Conservation (phyloP, 2,797 vertebrate genomes). For the Hemitrygon akajei region DNA sequence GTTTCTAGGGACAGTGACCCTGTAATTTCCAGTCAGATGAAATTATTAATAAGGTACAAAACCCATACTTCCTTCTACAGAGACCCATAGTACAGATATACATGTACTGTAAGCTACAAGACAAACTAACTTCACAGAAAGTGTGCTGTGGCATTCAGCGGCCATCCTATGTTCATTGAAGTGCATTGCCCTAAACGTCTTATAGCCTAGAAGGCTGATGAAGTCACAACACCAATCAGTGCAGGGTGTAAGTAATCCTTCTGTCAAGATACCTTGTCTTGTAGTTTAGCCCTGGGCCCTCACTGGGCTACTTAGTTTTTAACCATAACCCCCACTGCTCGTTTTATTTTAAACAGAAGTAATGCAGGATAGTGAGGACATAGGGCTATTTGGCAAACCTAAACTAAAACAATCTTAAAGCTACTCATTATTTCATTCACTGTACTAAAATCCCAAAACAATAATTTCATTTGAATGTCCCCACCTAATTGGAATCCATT, state of each 20-base stretch:
- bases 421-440: constrained; percentile 75
- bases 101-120: constrained; percentile 34
- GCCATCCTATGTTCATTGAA: constrained; percentile 35
- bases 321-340: constrained; percentile 3
- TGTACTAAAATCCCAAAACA: constrained; percentile 52
- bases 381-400: constrained; percentile 44
- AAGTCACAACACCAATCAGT: constrained; percentile 36
- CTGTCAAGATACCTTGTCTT: constrained; percentile 91
- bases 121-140: constrained; percentile 36
- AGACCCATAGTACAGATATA: constrained; percentile 35
- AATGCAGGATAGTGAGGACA: constrained; percentile 30
- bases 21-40: constrained; percentile 99
- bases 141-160: constrained; percentile 35
- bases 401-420: constrained; percentile 76
- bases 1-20: constrained; percentile 98
- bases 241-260: constrained; percentile 57
- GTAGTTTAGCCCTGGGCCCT: constrained; percentile 67
- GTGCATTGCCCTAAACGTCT: constrained; percentile 33
- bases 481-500: constrained; percentile 72
- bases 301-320: constrained; percentile 18
- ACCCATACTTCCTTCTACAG: constrained; percentile 61
- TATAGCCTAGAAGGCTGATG: constrained; percentile 30
- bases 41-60: constrained; percentile 97
- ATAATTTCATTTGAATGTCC: constrained; percentile 76
- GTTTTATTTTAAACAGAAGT: background rate